phyloP scores from a whole-genome alignment of 2,888 invertebrate genomes.

The Parnassius orleans region DNA sequence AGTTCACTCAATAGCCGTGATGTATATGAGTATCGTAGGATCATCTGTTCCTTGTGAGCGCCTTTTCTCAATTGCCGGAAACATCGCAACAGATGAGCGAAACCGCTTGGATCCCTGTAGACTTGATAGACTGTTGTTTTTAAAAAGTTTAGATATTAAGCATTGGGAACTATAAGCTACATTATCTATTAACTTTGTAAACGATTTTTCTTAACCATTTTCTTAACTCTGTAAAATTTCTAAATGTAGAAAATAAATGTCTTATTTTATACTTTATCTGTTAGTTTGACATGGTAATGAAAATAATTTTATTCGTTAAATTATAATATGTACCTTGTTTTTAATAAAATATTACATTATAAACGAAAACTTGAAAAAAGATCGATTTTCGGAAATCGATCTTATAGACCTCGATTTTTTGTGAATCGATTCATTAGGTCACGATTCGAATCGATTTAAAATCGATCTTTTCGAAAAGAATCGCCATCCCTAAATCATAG shows the following conservation, averaged over 20 bases:
- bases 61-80: conserved; percentile 26
- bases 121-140: conserved; percentile 34
- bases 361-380: neutral
- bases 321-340: neutral
- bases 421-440: too few species aligned
- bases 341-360: neutral
- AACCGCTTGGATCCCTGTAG: conserved; percentile 35
- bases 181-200: too few species aligned
- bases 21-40: conserved; percentile 35
- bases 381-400: neutral
- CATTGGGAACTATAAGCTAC: conserved; percentile 25
- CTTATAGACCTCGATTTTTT: neutral
- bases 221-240: neutral
- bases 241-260: too few species aligned
- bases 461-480: too few species aligned
- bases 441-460: too few species aligned
- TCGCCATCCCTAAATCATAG: too few species aligned
- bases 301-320: neutral
- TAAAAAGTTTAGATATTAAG: conserved; percentile 27
- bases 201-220: too few species aligned
- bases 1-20: conserved; percentile 38
- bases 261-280: neutral
- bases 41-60: conserved; percentile 35
- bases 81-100: conserved; percentile 3
- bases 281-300: neutral